Evolutionary conservation across 2,888 invertebrate species (phyloP), one percentile per base, ranked within the genome.

Genomic region (Megamerina dolium): DNA sequence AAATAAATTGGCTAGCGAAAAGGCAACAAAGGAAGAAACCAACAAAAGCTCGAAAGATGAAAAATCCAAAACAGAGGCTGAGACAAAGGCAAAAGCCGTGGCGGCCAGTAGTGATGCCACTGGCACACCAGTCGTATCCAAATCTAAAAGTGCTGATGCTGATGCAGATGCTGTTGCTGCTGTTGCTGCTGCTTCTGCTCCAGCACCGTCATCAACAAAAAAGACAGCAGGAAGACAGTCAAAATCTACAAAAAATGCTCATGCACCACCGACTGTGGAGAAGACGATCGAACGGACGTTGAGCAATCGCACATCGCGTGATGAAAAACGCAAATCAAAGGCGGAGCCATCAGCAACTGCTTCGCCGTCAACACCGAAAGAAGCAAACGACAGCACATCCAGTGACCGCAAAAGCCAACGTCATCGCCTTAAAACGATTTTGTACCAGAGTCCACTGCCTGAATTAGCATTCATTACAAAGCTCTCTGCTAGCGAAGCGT

Each of bases 381-480:
- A 49, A 4, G 41, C 49, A n/a, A 41, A 34, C 14, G 47, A 41
- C n/a, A 40, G 34, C 12, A 52, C 52, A 5, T 49, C 54, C 17
- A 53, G 42, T 20, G 58, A 58, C 32, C 54, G 60, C 8, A 61
- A 62, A 27, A 61, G 59, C 21, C 61, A 63, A 46, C 58, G 63
- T 8, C 63, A 64, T 45, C 63, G 66, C 14, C 57, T 61, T 9
- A 64, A 63, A 46, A 64, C 65, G 14, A 87, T 87, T 63, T 79
- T 84, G 10, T 90, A 87, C 72, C 89, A 90, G 67, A 85, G 86
- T 50, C 88, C 88, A 0, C 73, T 87, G 26, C 85, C 87, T 1
- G 87, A 88, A 68, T 73, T 87, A 42, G 80, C 84, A 49, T 80
- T 83, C 66, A 81, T 87, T 16, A 83, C 87, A 3, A 87, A 87